Percentiles rank a stretch among this genome's conserved stretches.
phyloP scores from a whole-genome alignment of 2,888 invertebrate genomes.

The Ariolimax columbianus region DNA sequence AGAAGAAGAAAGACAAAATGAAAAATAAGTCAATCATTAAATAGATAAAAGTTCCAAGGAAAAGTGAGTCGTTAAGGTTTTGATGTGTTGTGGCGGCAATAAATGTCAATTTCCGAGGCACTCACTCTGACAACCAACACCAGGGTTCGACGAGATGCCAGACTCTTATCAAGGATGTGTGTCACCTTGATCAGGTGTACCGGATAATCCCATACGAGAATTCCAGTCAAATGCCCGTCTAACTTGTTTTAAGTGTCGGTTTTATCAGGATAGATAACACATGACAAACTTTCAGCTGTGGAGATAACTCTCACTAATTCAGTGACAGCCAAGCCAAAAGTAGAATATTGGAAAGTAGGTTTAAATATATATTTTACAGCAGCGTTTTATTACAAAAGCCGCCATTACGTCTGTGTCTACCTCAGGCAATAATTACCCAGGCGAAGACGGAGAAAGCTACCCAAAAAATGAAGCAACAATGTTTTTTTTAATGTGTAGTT shows the following conservation, averaged over 20 bases:
- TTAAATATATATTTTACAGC: too few relatives aligned
- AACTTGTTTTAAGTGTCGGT: background rate
- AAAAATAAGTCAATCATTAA: too few relatives aligned
- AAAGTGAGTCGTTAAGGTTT: background rate
- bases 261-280: background rate
- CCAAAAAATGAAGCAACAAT: too few relatives aligned
- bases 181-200: background rate
- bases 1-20: too few relatives aligned
- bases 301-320: background rate
- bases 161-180: background rate
- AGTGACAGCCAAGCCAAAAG: too few relatives aligned
- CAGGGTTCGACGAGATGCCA: background rate
- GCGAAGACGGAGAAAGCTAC: too few relatives aligned
- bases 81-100: background rate
- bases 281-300: background rate
- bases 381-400: too few relatives aligned
- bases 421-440: too few relatives aligned
- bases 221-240: background rate
- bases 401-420: too few relatives aligned
- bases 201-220: background rate
- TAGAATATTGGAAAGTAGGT: too few relatives aligned
- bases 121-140: background rate
- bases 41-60: too few relatives aligned
- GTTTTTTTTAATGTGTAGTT: too few relatives aligned
- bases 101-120: background rate